Evolutionary conservation across 1,140 invertebrate species (phyloP), one percentile per base, ranked within the genome.

Genomic region (Habropoda laboriosa): DNA sequence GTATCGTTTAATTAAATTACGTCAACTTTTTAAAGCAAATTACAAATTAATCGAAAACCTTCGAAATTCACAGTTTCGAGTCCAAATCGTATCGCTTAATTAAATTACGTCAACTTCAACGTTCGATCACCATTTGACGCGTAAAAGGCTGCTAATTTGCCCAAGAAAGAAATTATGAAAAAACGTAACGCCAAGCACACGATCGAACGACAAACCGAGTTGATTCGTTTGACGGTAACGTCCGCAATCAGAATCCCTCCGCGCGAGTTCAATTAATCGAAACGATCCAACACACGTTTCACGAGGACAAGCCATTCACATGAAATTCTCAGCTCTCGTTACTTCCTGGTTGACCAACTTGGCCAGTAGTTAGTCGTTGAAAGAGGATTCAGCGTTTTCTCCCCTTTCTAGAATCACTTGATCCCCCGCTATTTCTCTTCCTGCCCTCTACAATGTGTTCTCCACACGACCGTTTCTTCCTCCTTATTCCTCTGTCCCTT

Each of bases 241-340:
- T 32, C 42, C 68, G 58, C 55, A 68, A 57, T 2, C 38, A 7
- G 81, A 86, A 64, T 86, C 80, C 63, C 60, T 12, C 24, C 40
- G 49, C 40, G 53, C 64, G 76, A 74, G 61, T 75, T 84, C 67
- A 85, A 87, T 87, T 82, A 86, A 87, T 80, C 77, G 70, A 64
- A 85, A 77, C 74, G 76, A 85, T 85, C 77, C 55, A 67, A n/a
- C 57, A n/a, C 57, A n/a, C 57, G 55, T 60, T 85, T 80, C 53
- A 66, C 30, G 12, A 30, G 30, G 35, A 24, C 30, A 57, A 47
- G 64, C n/a, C 18, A 58, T 57, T 80, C 40, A 5, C 67, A 5
- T 53, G 82, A 55, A 82, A 83, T 72, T 78, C 60, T n/a, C 63
- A 7, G 51, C 38, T 73, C 80, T 82, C 49, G 73, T 27, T 51